Percentiles rank a stretch among this genome's conserved stretches.
These are phyloP conservation scores for Sphyrna mokarran DNA, from an alignment of 2,113 vertebrate genomes.

Conservation along the genomic window DNA sequence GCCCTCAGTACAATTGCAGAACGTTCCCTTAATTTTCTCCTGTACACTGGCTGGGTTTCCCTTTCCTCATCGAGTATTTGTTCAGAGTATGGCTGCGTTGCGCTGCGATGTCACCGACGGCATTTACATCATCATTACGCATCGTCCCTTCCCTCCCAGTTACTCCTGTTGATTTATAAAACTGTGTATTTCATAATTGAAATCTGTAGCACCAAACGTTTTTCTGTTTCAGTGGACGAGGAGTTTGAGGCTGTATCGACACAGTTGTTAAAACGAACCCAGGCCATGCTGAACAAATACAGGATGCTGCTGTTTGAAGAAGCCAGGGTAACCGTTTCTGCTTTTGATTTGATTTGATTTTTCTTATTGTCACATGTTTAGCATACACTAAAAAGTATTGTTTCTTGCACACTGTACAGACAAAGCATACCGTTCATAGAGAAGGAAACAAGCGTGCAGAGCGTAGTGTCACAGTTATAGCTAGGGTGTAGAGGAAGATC, in stretches of 20 bases:
- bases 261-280: slow-evolving; percentile 63
- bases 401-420: too few relatives aligned
- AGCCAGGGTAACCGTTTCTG: slow-evolving; percentile 51
- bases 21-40: neutral
- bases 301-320: slow-evolving; percentile 63
- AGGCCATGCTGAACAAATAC: slow-evolving; percentile 70
- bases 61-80: too few relatives aligned
- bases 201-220: neutral
- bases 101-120: neutral
- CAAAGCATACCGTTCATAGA: too few relatives aligned
- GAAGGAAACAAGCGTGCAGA: too few relatives aligned
- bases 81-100: neutral
- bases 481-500: too few relatives aligned
- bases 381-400: too few relatives aligned
- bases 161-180: neutral
- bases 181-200: neutral
- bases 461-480: too few relatives aligned
- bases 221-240: slow-evolving; percentile 54
- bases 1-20: neutral
- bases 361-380: too few relatives aligned
- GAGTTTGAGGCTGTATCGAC: slow-evolving; percentile 62
- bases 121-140: neutral
- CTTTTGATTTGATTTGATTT: neutral
- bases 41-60: neutral
- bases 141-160: neutral